Conservation (phyloP, 1,140 invertebrate species). For the Ceratosolen solmsi region DNA sequence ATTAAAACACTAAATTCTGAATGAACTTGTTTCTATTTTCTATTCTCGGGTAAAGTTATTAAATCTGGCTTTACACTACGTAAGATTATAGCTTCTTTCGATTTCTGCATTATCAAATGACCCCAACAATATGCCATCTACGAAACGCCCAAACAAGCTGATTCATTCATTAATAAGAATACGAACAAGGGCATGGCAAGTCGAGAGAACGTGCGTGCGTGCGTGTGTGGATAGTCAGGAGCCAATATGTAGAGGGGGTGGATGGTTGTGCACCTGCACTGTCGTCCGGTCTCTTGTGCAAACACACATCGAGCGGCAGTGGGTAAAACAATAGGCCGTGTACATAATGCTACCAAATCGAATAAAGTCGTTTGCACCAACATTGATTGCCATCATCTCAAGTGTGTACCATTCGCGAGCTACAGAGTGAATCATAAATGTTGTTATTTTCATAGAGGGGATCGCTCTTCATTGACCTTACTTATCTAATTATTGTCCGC, state of each 20-base stretch:
- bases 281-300: neutral
- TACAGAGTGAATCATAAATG: neutral
- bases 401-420: neutral
- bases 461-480: neutral
- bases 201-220: too few species aligned
- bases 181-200: neutral
- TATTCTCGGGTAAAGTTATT: too few species aligned
- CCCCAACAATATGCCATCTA: too few species aligned
- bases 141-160: too few species aligned
- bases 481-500: too few species aligned
- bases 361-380: neutral
- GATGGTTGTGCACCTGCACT: neutral
- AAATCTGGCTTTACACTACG: too few species aligned
- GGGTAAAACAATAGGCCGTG: neutral
- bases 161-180: neutral
- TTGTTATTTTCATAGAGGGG: too few species aligned
- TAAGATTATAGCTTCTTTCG: too few species aligned
- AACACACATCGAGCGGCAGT: neutral
- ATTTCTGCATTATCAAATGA: too few species aligned
- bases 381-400: neutral
- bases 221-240: neutral
- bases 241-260: neutral
- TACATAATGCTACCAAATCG: neutral
- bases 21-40: too few species aligned
- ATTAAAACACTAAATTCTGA: too few species aligned